Evolutionary conservation across 2,888 invertebrate species (phyloP).

Genomic region (Crocallis elinguaria): DNA sequence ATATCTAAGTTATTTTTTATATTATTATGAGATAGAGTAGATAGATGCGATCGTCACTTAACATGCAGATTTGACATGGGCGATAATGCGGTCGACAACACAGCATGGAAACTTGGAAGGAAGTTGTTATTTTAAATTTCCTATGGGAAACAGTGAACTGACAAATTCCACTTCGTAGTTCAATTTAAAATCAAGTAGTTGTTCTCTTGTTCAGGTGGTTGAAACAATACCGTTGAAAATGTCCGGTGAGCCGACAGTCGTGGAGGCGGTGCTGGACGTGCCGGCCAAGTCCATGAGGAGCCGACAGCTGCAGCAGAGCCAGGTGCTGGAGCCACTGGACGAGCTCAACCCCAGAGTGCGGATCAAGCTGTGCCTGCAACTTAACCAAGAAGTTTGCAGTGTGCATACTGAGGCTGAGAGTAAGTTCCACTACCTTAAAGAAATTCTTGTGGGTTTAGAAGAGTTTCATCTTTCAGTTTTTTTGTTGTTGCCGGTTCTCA

Average conservation of each 20-base stretch:
- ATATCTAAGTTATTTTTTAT: no score
- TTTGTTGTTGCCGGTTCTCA: background rate
- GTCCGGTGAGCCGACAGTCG: conserved; percentile 89
- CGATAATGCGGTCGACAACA: no score
- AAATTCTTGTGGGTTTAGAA: no score
- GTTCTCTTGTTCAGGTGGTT: conserved; percentile 80
- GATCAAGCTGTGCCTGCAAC: conserved; percentile 92
- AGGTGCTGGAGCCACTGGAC: conserved; percentile 85
- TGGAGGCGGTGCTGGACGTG: conserved; percentile 88
- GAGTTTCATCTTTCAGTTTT: background rate
- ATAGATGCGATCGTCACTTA: no score
- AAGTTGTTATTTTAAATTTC: no score
- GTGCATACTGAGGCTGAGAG: conserved; percentile 93
- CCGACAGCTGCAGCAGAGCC: conserved; percentile 67
- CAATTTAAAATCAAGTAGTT: background rate
- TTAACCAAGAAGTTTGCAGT: conserved; percentile 92
- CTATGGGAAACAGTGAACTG: no score
- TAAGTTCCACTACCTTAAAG: conserved; percentile 81
- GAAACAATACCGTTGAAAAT: conserved; percentile 89
- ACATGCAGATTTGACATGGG: no score
- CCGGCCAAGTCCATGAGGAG: conserved; percentile 60
- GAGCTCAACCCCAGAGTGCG: conserved; percentile 89
- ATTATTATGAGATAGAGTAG: no score
- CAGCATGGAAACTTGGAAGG: no score
- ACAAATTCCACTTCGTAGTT: no score